Conservation (phyloP, 2,888 invertebrate genomes). For the Enchytraeus crypticus region DNA sequence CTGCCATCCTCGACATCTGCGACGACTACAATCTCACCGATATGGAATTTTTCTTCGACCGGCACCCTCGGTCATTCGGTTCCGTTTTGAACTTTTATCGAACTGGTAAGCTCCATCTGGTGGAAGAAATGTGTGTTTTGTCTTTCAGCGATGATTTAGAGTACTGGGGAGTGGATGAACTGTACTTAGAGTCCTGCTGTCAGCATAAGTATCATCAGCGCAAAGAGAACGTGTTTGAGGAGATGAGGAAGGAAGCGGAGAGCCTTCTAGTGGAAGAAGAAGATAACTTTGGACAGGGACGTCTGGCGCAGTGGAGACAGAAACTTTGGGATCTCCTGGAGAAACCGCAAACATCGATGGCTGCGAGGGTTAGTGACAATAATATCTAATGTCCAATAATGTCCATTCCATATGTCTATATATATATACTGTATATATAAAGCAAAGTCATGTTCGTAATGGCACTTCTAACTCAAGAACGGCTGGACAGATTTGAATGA, state of each 20-base stretch:
- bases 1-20: slow-evolving; percentile 73
- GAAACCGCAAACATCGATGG: slow-evolving; percentile 92
- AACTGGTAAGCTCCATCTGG: slow-evolving; percentile 91
- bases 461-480: too few species aligned
- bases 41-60: slow-evolving; percentile 84
- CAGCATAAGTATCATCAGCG: slow-evolving; percentile 97
- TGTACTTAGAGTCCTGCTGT: slow-evolving; percentile 93
- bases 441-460: too few species aligned
- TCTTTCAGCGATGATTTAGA: slow-evolving; percentile 97
- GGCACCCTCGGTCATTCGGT: slow-evolving; percentile 94
- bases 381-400: not conserved
- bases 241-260: slow-evolving; percentile 96
- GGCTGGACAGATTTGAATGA: too few species aligned
- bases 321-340: slow-evolving; percentile 95
- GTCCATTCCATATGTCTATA: too few species aligned
- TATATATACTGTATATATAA: too few species aligned
- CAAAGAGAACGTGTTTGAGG: slow-evolving; percentile 92
- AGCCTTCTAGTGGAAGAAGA: slow-evolving; percentile 79
- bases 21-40: slow-evolving; percentile 75
- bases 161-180: slow-evolving; percentile 96
- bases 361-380: slow-evolving; percentile 74
- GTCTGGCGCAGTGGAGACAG: slow-evolving; percentile 88
- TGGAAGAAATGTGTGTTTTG: slow-evolving; percentile 97
- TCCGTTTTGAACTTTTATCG: slow-evolving; percentile 90
- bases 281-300: slow-evolving; percentile 80